Evolutionary conservation across 2,888 invertebrate genomes (phyloP).

Genomic region (Azorinus chamasolen): DNA sequence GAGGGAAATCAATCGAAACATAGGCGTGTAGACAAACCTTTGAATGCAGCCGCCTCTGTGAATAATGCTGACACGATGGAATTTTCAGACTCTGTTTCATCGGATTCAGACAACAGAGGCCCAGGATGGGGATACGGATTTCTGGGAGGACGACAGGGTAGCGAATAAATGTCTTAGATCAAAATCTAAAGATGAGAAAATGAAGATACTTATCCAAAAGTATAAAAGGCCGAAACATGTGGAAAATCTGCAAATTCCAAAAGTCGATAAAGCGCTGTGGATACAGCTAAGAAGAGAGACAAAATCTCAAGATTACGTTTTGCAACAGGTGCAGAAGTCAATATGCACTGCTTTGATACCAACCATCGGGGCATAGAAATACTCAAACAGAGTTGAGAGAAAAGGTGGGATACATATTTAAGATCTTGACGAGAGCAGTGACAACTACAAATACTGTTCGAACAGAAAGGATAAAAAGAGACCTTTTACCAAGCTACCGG

Average conservation of each 20-base stretch:
- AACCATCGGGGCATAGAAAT: neutral
- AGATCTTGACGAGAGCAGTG: conserved; percentile 21
- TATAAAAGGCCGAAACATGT: conserved; percentile 12
- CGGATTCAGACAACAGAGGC: too few species aligned
- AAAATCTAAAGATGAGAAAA: too few species aligned
- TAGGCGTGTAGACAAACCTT: too few species aligned
- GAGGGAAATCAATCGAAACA: too few species aligned
- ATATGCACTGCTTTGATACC: conserved; percentile 13
- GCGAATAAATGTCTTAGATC: conserved; percentile 8
- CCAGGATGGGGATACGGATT: conserved; percentile 3
- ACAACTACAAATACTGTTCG: conserved; percentile 9
- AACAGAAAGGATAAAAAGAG: conserved; percentile 19
- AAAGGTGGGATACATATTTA: conserved; percentile 16
- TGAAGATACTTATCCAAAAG: conserved; percentile 7
- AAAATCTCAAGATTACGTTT: conserved; percentile 4
- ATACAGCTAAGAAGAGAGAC: too few species aligned
- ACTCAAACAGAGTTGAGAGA: conserved; percentile 15
- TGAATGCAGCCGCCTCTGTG: too few species aligned
- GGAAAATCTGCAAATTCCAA: conserved; percentile 10
- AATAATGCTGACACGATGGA: too few species aligned
- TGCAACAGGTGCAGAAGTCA: conserved; percentile 1
- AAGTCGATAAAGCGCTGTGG: too few species aligned
- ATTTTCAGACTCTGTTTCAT: too few species aligned
- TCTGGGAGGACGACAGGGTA: neutral
- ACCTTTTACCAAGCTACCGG: conserved; percentile 12